phyloP scores from a whole-genome alignment of 2,888 invertebrate genomes.

The Anticlea derivata region DNA sequence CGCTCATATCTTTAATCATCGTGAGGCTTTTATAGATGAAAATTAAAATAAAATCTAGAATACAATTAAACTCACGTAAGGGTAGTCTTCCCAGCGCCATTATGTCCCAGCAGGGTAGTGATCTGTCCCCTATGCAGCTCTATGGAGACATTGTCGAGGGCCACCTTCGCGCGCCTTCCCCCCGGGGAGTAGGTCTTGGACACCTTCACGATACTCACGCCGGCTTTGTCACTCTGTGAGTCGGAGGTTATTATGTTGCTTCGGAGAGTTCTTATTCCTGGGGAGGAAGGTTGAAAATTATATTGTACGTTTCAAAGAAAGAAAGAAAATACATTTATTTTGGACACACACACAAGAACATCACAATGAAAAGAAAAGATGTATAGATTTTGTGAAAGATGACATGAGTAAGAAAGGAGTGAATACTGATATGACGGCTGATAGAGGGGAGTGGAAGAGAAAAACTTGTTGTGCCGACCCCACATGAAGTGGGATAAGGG shows the following conservation, averaged over 20 bases:
- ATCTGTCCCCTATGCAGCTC: constrained; percentile 93
- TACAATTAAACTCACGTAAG: constrained; percentile 94
- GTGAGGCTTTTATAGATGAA: too few relatives aligned
- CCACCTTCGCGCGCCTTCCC: constrained; percentile 73
- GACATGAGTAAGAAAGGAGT: too few relatives aligned
- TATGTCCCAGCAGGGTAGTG: constrained; percentile 93
- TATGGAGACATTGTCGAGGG: constrained; percentile 89
- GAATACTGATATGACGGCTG: too few relatives aligned
- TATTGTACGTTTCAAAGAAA: neutral
- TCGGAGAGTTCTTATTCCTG: constrained; percentile 60
- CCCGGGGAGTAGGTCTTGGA: constrained; percentile 85
- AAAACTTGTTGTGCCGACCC: too few relatives aligned
- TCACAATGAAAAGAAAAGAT: too few relatives aligned
- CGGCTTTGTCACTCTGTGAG: constrained; percentile 78
- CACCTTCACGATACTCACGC: constrained; percentile 89
- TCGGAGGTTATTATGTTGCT: constrained; percentile 55
- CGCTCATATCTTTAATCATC: too few relatives aligned
- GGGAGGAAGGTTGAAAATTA: neutral
- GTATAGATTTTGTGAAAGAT: too few relatives aligned
- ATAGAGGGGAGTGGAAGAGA: too few relatives aligned
- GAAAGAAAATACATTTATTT: too few relatives aligned
- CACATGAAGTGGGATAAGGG: too few relatives aligned
- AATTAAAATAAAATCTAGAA: too few relatives aligned
- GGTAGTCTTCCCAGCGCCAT: constrained; percentile 97
- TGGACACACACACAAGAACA: too few relatives aligned